Conservation (phyloP, 1,140 invertebrate genomes). For the Drosophila pachea region DNA sequence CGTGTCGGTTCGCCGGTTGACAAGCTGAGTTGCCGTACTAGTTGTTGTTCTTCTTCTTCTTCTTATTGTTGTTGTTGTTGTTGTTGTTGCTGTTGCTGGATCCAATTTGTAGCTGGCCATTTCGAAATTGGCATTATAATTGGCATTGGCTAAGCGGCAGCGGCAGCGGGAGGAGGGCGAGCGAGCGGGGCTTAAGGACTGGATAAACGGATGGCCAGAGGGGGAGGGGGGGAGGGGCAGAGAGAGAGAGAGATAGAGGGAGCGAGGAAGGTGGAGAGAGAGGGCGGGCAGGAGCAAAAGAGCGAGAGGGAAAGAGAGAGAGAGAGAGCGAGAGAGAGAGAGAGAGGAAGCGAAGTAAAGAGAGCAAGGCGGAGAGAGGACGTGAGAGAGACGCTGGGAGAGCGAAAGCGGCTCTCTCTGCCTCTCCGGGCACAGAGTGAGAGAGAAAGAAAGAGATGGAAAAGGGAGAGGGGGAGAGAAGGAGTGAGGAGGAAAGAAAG, state of each 20-base stretch:
- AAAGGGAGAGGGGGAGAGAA: not conserved
- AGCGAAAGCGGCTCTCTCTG: too few relatives aligned
- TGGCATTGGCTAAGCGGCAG: not conserved
- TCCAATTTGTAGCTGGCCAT: conserved; percentile 45
- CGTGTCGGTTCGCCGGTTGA: conserved; percentile 62
- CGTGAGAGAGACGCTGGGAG: too few relatives aligned
- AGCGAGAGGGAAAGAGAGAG: not conserved
- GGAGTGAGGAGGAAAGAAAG: not conserved
- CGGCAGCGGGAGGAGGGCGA: not conserved
- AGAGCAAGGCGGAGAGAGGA: not conserved
- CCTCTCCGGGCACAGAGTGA: too few relatives aligned
- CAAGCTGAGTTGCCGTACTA: too few relatives aligned
- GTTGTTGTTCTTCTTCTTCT: too few relatives aligned
- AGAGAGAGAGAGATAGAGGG: not conserved
- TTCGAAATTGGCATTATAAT: conserved; percentile 38
- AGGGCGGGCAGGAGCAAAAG: too few relatives aligned
- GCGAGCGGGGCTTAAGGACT: not conserved
- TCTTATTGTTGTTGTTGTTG: too few relatives aligned
- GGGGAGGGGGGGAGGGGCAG: not conserved
- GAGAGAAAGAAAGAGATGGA: not conserved
- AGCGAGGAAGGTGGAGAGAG: not conserved
- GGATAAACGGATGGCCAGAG: not conserved
- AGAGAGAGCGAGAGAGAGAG: not conserved
- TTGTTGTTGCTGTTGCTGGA: conserved; percentile 36
- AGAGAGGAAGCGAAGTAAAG: not conserved